These are phyloP conservation scores for Porites cylindrica DNA, from an alignment of 92 coral and sea anemone genomes.

Conservation along the genomic window DNA sequence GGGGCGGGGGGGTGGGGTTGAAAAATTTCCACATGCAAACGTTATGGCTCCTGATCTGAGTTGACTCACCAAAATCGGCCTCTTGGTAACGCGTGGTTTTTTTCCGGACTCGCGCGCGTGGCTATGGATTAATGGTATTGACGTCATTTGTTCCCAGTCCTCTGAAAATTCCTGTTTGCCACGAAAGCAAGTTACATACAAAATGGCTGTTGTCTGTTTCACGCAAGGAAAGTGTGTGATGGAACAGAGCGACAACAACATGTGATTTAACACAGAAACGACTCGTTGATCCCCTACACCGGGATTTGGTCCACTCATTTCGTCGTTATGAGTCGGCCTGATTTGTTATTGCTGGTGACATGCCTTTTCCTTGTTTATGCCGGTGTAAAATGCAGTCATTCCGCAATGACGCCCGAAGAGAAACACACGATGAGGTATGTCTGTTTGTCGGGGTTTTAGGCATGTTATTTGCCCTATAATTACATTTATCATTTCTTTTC, in stretches of 20 bases:
- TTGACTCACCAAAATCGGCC: background rate
- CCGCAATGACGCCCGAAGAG: conserved; percentile 87
- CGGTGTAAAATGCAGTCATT: conserved; percentile 50
- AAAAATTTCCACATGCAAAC: background rate
- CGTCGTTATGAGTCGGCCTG: conserved; percentile 40
- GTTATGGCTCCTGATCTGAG: background rate
- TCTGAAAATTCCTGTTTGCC: conserved; percentile 66
- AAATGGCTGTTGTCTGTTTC: conserved; percentile 40
- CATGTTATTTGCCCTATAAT: background rate
- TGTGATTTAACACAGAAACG: conserved; percentile 23
- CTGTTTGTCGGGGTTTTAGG: background rate
- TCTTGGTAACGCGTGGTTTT: background rate
- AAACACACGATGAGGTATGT: conserved; percentile 79
- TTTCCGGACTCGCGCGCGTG: background rate
- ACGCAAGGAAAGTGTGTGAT: conserved; percentile 12
- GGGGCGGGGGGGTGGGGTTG: too few species aligned
- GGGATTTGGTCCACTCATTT: conserved; percentile 46
- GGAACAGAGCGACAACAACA: conserved; percentile 20
- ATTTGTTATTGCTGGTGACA: conserved; percentile 35
- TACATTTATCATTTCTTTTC: conserved; percentile 12
- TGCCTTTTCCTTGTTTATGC: conserved; percentile 53
- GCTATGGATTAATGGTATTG: conserved; percentile 28
- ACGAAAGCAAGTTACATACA: conserved; percentile 84
- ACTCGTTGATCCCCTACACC: conserved; percentile 25
- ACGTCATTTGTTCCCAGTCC: conserved; percentile 68